Evolutionary conservation across 2,113 vertebrate genomes (phyloP), one percentile per base, ranked within the genome.

Genomic region (Furnarius figulus): DNA sequence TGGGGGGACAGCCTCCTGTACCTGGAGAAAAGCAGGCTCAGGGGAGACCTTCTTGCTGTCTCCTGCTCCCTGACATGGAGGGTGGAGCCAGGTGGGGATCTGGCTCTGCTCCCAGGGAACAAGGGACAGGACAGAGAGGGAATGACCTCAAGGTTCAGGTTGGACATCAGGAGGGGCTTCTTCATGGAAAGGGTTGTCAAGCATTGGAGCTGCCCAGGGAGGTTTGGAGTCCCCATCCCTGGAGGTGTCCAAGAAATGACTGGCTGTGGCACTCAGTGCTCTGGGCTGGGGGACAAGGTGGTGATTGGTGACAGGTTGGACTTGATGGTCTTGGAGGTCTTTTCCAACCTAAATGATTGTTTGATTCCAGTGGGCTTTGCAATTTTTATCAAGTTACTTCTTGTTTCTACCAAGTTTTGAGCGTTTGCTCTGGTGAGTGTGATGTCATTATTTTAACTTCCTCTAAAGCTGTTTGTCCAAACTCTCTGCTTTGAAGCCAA

Each of bases 161-260:
- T 62, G 71, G n/a, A 23, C 24, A 27, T 31, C 7, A 17, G 25
- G 39, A 55, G 10, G 25, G 40, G 35, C 27, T 55, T 31, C 30
- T 55, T 31, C 11, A 6, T 19, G 35, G 40, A 27, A 33, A 19
- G 15, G 0, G 0, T 62, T 10, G n/a, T 47, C n/a, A 10, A 4
- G 14, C 40, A 0, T 27, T 55, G 55, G 21, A 33, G 10, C 40
- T 44, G 40, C 21, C 25, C 28, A 23, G 62, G 62, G 40, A 47
- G 30, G 21, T 27, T n/a, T 40, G 35, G 17, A 76, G 40, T 70
- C 17, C 17, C 10, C 12, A 13, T 28, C 21, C 40, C 71, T 63
- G 77, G 44, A 52, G 28, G 24, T n/a, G 30, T 62, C 47, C 55
- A 28, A 4, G 55, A 25, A 27, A 18, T 10, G 12, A 6, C 25